Evolutionary conservation across 1,140 invertebrate species (phyloP).

Genomic region (Melanaphis sacchari): DNA sequence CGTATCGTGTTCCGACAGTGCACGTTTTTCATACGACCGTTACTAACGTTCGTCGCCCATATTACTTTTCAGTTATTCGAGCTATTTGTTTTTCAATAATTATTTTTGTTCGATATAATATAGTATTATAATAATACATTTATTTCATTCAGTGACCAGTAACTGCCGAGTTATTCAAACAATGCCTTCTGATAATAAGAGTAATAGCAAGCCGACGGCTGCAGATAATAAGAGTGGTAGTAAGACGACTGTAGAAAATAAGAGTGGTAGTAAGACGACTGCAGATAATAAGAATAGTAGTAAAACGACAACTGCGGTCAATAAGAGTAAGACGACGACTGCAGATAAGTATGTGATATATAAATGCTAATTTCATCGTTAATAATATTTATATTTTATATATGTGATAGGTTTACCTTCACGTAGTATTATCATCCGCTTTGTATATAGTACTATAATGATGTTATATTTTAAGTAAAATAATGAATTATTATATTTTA

Average conservation of each 20-base stretch:
- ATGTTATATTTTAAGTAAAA: neutral
- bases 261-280: neutral
- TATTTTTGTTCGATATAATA: neutral
- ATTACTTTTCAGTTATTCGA: neutral
- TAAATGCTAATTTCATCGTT: neutral
- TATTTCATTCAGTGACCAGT: neutral
- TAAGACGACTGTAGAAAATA: neutral
- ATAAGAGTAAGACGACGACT: neutral
- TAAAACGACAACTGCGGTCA: neutral
- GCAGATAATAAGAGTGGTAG: neutral
- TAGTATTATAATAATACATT: neutral
- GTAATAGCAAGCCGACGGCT: neutral
- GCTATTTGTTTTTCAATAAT: neutral
- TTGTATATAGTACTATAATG: neutral
- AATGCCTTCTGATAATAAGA: slow-evolving; percentile 14
- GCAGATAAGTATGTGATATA: neutral
- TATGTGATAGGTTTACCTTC: neutral
- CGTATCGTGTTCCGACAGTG: slow-evolving; percentile 47
- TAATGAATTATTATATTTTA: neutral
- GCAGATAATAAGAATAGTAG: neutral
- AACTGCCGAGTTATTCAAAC: neutral
- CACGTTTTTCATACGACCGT: neutral
- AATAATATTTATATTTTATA: neutral
- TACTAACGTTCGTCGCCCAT: neutral
- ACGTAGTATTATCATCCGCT: neutral